Conservation (phyloP, 1,140 invertebrate genomes). For the Octopus bimaculoides region DNA sequence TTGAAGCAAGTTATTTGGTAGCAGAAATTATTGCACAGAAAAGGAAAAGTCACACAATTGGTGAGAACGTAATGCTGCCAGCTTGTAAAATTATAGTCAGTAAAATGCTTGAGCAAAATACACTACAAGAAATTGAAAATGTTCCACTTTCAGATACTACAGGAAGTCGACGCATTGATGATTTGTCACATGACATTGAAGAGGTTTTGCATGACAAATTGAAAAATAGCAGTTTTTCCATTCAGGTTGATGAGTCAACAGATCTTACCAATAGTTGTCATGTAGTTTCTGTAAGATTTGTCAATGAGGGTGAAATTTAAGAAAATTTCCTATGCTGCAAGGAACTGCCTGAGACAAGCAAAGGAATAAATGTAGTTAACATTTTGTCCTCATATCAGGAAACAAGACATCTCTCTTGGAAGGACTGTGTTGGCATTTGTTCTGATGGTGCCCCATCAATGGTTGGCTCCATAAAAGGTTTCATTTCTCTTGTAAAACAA, state of each 20-base stretch:
- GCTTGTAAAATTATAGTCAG: background rate
- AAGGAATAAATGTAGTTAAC: background rate
- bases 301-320: background rate
- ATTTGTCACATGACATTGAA: background rate
- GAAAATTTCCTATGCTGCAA: background rate
- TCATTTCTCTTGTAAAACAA: conserved; percentile 6
- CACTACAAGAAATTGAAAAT: conserved; percentile 5
- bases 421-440: background rate
- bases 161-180: background rate
- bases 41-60: background rate
- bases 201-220: background rate
- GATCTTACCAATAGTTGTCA: background rate
- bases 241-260: conserved; percentile 6
- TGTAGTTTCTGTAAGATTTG: conserved; percentile 8
- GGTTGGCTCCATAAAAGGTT: background rate
- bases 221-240: conserved; percentile 1
- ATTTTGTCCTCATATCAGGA: background rate
- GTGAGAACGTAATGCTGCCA: background rate
- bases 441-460: background rate
- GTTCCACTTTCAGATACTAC: background rate
- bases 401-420: background rate
- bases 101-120: background rate
- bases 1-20: background rate
- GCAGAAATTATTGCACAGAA: background rate
- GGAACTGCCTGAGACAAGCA: conserved; percentile 3